Evolutionary conservation across 2,113 vertebrate genomes (phyloP).

Genomic region (Blennius ocellaris): DNA sequence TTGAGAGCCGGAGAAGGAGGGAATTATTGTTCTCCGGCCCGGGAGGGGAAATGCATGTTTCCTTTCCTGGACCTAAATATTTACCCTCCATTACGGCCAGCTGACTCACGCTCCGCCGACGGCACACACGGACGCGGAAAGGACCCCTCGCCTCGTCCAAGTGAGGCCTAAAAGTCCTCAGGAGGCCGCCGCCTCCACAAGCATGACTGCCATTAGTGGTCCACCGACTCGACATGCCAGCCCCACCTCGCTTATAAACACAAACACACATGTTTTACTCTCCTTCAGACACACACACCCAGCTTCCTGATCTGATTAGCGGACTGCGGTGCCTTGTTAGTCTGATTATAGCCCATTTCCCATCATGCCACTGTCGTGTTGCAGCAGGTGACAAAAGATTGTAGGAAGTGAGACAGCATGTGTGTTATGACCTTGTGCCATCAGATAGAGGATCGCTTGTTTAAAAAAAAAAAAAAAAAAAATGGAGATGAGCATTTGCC

Average conservation of each 20-base stretch:
- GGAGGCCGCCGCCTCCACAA: slow-evolving; percentile 38
- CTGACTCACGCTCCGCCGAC: slow-evolving; percentile 76
- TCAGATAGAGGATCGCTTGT: slow-evolving; percentile 6
- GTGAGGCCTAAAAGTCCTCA: slow-evolving; percentile 37
- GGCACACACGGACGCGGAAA: slow-evolving; percentile 57
- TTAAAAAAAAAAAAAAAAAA: slow-evolving; percentile 24
- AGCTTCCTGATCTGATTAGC: slow-evolving; percentile 84
- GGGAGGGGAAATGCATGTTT: slow-evolving; percentile 85
- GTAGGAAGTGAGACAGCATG: slow-evolving; percentile 55
- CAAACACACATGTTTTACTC: slow-evolving; percentile 29
- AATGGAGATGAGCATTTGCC: slow-evolving; percentile 32
- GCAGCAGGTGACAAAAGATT: slow-evolving; percentile 73
- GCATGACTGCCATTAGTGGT: slow-evolving; percentile 56
- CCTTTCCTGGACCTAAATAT: slow-evolving; percentile 79
- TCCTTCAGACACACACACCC: slow-evolving; percentile 60
- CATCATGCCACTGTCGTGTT: slow-evolving; percentile 69
- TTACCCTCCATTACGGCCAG: slow-evolving; percentile 74
- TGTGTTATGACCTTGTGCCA: slow-evolving; percentile 43
- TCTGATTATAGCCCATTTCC: slow-evolving; percentile 83
- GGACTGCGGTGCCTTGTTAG: slow-evolving; percentile 68
- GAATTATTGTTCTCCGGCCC: slow-evolving; percentile 80
- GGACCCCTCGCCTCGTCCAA: slow-evolving; percentile 29
- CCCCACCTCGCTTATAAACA: neutral
- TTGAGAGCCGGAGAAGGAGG: slow-evolving; percentile 68
- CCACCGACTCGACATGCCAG: slow-evolving; percentile 5